Evolutionary conservation across 2,888 invertebrate genomes (phyloP), one percentile per base, ranked within the genome.

Genomic region (Euclidia mi): DNA sequence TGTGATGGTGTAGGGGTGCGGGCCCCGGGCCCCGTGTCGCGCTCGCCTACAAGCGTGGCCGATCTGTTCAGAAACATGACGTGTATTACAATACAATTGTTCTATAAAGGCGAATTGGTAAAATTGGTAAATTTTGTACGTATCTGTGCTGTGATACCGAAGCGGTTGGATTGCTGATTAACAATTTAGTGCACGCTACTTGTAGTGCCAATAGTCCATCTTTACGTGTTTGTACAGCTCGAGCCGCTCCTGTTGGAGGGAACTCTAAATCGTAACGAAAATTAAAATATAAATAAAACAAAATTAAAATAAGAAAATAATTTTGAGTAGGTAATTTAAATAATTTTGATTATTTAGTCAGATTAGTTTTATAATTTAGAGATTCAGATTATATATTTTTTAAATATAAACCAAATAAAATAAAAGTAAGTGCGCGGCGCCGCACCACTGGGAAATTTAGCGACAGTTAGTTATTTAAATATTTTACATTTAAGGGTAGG

Each of bases 161-260:
- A 84, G 81, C 85, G 72, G 74, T 79, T 78, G 43, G 60, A 46
- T 79, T 81, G 76, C 74, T 82, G 61, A 66, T 70, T 56, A 71
- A 53, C 14, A 68, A 74, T 81, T 82, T 71, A 58, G 88, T 89
- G 89, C 84, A 82, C 48, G 57, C 85, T 89, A 89, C 71, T 61
- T 44, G 38, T 66, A 71, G 87, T 89, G 87, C 88, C 87, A 87
- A 88, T 88, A 80, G 75, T 74, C 80, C 84, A 79, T 87, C 79
- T 71, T 74, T 75, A 75, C 73, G 79, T 88, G 82, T 85, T 76
- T 79, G 56, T 79, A 83, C 82, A 85, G 65, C 64, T 60, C 29
- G 61, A 70, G 63, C 60, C 61, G 61, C 61, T 71, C 73, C 55
- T 50, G 55, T 35, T 31, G 52, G 60, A 65, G 65, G 43, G 35